Evolutionary conservation across 2,113 vertebrate species (phyloP), one percentile per base, ranked within the genome.

Genomic region (Hyla sarda): DNA sequence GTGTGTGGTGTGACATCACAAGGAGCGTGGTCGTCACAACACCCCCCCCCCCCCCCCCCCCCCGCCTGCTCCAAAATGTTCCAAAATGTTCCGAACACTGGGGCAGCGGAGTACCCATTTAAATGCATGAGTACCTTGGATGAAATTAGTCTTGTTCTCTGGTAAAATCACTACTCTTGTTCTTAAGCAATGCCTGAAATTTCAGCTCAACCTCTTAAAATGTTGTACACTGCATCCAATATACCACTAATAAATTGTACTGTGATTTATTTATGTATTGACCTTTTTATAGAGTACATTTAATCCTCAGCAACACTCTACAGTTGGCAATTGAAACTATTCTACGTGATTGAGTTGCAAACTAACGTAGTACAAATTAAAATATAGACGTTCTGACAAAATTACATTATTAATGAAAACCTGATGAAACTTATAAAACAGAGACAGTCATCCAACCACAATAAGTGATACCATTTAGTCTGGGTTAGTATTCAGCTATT

Each of bases 351-450:
- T 16, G 54, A 80, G 34, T 41, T 54, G 30, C 14, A 12, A 80
- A 41, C 23, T 25, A 45, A 80, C 54, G 45, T 25, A 41, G 48
- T 50, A 16, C 10, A 28, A 74, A 25, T 74, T n/a, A 78, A 50
- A 80, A 65, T 45, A 45, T 45, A 65, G 23, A 65, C 34, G 62
- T 62, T 79, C 54, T 9, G 8, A 47, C 7, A 81, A 65, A 81
- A 65, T 81, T 81, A 14, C 58, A 54, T 28, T 81, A 60, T 19
- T 67, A 67, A 67, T 82, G 23, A 69, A 82, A 32, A 50, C 79
- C 79, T 67, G 79, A 48, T 82, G 60, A 82, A 56, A 65, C n/a
- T 65, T 34, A 56, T 78, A 78, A 41, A 56, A 62, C 77, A 60
- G 32, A 37, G 23, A 54, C 30, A 45, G 47, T 28, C 65, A 73